A percentile compares a stretch with the other conserved stretches of the same genome.
Evolutionary conservation across 2,113 vertebrate genomes (phyloP).

Genomic region (Mionectes macconnelli): DNA sequence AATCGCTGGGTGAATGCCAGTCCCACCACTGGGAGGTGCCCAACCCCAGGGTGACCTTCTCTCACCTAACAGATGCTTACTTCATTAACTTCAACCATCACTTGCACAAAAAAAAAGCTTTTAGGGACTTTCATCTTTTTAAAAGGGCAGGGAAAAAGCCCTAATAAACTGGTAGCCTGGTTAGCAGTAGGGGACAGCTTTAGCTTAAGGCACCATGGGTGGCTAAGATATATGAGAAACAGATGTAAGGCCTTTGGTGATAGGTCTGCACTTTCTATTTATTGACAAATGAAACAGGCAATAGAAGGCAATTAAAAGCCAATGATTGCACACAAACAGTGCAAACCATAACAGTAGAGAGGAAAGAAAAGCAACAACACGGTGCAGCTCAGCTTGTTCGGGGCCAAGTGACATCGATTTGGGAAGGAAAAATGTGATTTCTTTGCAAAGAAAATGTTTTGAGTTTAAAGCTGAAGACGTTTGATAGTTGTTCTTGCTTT

Average conservation of each 20-base stretch:
- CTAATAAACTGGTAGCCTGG: constrained; percentile 78
- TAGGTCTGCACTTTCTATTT: constrained; percentile 69
- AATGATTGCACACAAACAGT: constrained; percentile 61
- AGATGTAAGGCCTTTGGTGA: constrained; percentile 76
- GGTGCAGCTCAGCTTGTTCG: not conserved
- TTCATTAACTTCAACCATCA: constrained; percentile 71
- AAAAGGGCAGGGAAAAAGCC: constrained; percentile 62
- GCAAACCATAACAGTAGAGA: constrained; percentile 49
- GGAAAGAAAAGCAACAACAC: constrained; percentile 36
- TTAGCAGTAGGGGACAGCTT: constrained; percentile 64
- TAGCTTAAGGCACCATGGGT: constrained; percentile 76
- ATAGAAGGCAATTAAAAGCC: constrained; percentile 73
- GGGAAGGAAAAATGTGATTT: constrained; percentile 31
- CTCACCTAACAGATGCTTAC: constrained; percentile 57
- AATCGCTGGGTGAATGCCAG: constrained; percentile 61
- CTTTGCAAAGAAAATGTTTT: constrained; percentile 30
- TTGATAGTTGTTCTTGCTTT: constrained; percentile 10
- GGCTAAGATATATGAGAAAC: constrained; percentile 79
- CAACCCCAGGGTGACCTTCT: constrained; percentile 59
- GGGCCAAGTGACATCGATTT: constrained; percentile 9
- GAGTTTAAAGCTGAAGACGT: not conserved
- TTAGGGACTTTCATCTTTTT: constrained; percentile 82
- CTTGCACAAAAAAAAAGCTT: constrained; percentile 68
- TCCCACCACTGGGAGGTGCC: constrained; percentile 54
- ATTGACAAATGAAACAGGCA: constrained; percentile 74